Base-by-base conservation (phyloP, 2,797 vertebrate species). In the Tenualosa thibaudeaui region DNA sequence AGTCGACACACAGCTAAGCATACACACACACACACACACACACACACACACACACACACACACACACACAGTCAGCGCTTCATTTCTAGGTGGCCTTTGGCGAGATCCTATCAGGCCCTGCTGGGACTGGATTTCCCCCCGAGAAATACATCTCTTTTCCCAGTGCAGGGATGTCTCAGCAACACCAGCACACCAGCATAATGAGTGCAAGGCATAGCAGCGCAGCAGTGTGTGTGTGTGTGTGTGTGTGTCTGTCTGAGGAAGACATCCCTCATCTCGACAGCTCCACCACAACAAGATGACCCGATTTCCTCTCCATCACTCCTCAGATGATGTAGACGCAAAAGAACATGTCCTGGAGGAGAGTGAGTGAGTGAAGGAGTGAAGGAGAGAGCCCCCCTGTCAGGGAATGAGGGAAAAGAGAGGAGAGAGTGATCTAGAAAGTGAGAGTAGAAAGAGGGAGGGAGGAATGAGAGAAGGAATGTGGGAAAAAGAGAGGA, bases 251-350 rank as follows among this genome's bases (percentile, higher is more conserved):
- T 10, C 7, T 53, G 51, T 53, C 51, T 53, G 51, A 53, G 15
- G 51, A 53, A 37, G 65, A 71, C 65, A 71, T 71, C 37, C 65
- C 65, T 71, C 65, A 37, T 37, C 26, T 17, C 65, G 65, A 71
- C 26, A 40, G 65, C 31, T 10, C 65, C 5, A 26, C 26, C 12
- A 4, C 65, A 17, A 4, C 26, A 0, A 71, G 9, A 71, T 37
- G 65, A 71, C 65, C 65, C 8, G 4, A 26, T 40, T 37, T 6
- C 4, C 65, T n/a, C 65, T 68, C 65, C 9, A 37, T 26, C 65
- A 31, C 1, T 26, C 65, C 10, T 71, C 9, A 37, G 65, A 37
- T 26, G 62, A 65, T n/a, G n/a, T 6, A 12, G 62, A 37, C 54
- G 54, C 19, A 56, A 2, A 37, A 37, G 65, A 68, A 31, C 26